Base-by-base conservation (phyloP, 2,888 invertebrate species). In the Mactromeris polynyma region DNA sequence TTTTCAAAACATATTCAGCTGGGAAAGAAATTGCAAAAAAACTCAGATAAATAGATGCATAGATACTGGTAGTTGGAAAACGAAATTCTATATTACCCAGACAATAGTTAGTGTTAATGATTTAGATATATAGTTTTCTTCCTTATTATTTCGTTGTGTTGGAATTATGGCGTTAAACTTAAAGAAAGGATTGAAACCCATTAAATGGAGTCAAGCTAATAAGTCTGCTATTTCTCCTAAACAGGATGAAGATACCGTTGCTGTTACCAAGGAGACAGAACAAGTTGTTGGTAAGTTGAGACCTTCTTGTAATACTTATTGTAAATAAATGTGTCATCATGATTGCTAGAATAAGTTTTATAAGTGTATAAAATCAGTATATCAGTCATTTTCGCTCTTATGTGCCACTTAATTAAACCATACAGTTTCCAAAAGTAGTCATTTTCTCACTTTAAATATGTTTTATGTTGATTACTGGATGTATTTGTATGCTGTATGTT, bases 161-260 rank as follows among this genome's bases (percentile, higher is more conserved):
- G 26, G 54, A 21, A 26, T 33, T 36, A 73, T 73, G 73, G 73
- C 73, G 19, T 6, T 33, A 6, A 33, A 33, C 36, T 17, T 33
- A 26, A 73, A 33, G 33, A 73, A 73, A 33, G 90, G 90, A 88
- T 90, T 90, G 88, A 90, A 90, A 87, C 81, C 88, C 77, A 85
- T 83, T 0, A 85, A 88, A 81, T 89, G 84, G 64, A 69, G 78
- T 9, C 14, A 73, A 73, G 64, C 85, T 85, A 87, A 89, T 84
- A n/a, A 42, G 33, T 80, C 88, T 87, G 85, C 85, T 85, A 51
- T 91, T 89, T 93, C 92, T 91, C 91, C 92, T 85, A 92, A 92
- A 90, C 91, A 90, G 86, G 89, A 93, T 90, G 92, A 91, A 33
- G 89, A 86, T 81, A 88, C 31, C n/a, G 46, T 31, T n/a, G 73